Percentiles rank a stretch among this genome's conserved stretches.
phyloP scores from a whole-genome alignment of 2,113 vertebrate genomes.

The Vombatus ursinus region DNA sequence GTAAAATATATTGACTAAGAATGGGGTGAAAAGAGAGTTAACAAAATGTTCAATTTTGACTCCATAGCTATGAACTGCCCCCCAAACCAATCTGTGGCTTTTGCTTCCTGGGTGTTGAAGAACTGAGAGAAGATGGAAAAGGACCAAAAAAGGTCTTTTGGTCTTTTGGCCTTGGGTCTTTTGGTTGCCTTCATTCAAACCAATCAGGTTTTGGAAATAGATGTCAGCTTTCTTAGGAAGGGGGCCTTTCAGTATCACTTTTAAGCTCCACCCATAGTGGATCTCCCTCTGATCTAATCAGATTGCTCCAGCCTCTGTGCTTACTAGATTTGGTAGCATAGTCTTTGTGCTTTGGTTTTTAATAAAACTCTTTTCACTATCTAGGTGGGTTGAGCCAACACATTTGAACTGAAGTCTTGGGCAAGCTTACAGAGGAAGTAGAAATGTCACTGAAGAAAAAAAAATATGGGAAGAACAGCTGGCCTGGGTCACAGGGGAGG shows the following conservation, averaged over 20 bases:
- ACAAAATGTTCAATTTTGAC: too few relatives aligned
- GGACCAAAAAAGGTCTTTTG: slow-evolving; percentile 24
- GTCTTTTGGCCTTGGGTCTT: slow-evolving; percentile 53
- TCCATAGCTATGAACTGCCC: too few relatives aligned
- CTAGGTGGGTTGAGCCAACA: background rate
- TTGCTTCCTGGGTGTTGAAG: background rate
- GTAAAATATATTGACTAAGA: too few relatives aligned
- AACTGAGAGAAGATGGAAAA: background rate
- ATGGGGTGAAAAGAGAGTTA: too few relatives aligned
- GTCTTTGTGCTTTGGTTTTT: slow-evolving; percentile 10
- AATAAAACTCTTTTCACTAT: background rate
- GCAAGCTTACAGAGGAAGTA: background rate
- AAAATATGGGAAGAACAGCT: background rate
- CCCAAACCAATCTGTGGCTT: too few relatives aligned
- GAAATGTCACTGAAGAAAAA: background rate
- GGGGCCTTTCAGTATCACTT: background rate
- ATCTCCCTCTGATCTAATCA: slow-evolving; percentile 35
- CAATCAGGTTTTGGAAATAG: background rate
- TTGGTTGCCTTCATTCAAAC: slow-evolving; percentile 39
- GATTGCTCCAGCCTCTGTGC: background rate
- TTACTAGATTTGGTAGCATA: background rate
- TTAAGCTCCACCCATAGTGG: background rate
- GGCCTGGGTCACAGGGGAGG: background rate
- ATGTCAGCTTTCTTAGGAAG: background rate
- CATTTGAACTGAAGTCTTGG: background rate